A percentile compares a stretch with the other conserved stretches of the same genome.
Conservation (phyloP, 30 jellyfish, hydroid and myxozoan genomes). For the Calvadosia cruxmelitensis region DNA sequence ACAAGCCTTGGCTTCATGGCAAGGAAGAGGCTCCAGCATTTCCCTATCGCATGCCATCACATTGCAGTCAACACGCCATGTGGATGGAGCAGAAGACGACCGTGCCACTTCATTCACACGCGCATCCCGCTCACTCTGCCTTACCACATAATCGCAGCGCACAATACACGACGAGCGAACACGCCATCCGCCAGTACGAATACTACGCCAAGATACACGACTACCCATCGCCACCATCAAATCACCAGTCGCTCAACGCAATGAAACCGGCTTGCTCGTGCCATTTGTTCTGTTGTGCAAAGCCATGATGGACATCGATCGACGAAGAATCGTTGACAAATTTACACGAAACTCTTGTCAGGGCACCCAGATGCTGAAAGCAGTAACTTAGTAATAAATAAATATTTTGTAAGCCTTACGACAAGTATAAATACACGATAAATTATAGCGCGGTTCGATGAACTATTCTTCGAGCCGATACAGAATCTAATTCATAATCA, state of each 20-base stretch:
- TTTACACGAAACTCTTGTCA: constrained; percentile 14
- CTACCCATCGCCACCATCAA: not conserved
- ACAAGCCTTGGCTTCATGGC: constrained; percentile 19
- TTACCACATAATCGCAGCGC: not conserved
- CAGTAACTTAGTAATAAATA: too few relatives aligned
- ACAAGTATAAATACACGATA: too few relatives aligned
- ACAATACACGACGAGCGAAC: not conserved
- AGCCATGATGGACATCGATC: constrained; percentile 22
- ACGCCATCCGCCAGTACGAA: not conserved
- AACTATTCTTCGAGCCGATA: too few relatives aligned
- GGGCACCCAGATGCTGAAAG: constrained; percentile 2
- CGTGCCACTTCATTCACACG: not conserved
- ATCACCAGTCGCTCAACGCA: not conserved
- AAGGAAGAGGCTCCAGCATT: constrained; percentile 6
- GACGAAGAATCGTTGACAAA: constrained; percentile 15
- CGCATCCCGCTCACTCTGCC: not conserved
- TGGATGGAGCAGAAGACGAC: constrained; percentile 46
- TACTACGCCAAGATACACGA: not conserved
- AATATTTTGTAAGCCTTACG: too few relatives aligned
- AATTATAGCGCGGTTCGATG: too few relatives aligned
- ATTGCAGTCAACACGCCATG: constrained; percentile 25
- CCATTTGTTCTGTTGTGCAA: constrained; percentile 42
- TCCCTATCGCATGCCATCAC: constrained; percentile 29
- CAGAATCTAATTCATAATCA: too few relatives aligned
- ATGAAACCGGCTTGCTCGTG: constrained; percentile 38